Base-by-base conservation (phyloP, 2,797 vertebrate genomes). In the Tolypeutes matacus region DNA sequence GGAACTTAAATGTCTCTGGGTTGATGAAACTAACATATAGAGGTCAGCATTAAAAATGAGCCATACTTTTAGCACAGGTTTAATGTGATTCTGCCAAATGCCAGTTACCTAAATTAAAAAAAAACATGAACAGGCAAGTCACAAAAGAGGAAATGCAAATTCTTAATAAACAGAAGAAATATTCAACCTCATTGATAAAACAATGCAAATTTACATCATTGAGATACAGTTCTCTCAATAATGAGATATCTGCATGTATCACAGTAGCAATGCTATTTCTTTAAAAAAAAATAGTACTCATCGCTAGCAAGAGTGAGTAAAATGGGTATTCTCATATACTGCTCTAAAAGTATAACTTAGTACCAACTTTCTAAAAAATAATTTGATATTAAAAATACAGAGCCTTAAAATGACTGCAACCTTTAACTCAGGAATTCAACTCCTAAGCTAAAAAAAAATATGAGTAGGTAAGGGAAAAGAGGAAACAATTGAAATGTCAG, bases 151-250 rank as follows among this genome's bases (percentile, higher is more conserved):
- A 70, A 95, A 77, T 70, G 4, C 7, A 88, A 77, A 70, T 85
- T 60, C 89, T 51, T 85, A 82, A 83, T 49, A 86, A 80, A 13
- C 31, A 94, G 51, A 85, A 95, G 83, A 92, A 85, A 81, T 34
- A 73, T 36, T 85, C 51, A 91, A 67, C n/a, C 14, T 92, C 2
- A 14, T 4, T 91, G 34, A 92, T n/a, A 72, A 90, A 89, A 14
- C 36, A 82, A 58, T 80, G 39, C 31, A 85, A 91, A 87, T 56
- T 56, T 67, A 51, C 29, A 46, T 58, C 77, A 51, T 7, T 27
- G 39, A 84, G 8, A 84, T 5, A 15, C 0, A 10, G 31, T 60
- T 65, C 86, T 91, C 90, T 73, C 27, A 82, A 78, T 36, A 86
- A 46, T 27, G 29, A 85, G 31, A 36, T 75, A 86, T 67, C 29